Conservation (phyloP, 2,113 vertebrate species). For the Gallinago paraguaiae region DNA sequence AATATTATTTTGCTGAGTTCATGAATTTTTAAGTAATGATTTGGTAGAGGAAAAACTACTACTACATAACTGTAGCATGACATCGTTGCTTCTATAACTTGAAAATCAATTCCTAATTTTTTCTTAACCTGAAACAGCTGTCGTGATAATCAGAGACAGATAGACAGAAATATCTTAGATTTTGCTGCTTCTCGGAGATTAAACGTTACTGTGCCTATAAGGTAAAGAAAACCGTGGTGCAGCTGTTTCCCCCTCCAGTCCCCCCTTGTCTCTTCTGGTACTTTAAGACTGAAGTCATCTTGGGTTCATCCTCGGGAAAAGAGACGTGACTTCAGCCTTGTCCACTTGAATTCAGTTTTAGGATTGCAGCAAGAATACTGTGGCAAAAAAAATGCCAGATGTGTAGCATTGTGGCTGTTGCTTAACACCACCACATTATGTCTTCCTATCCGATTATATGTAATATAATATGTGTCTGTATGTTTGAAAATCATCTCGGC, state of each 20-base stretch:
- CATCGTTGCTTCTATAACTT: neutral
- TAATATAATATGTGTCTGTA: neutral
- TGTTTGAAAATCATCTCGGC: neutral
- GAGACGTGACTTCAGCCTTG: neutral
- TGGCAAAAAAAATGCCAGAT: neutral
- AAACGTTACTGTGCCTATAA: neutral
- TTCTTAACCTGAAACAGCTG: neutral
- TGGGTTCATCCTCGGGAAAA: neutral
- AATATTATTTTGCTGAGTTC: neutral
- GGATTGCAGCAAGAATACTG: neutral
- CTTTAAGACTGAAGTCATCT: neutral
- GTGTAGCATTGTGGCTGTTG: neutral
- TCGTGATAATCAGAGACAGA: neutral
- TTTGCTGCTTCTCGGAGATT: neutral
- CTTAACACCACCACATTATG: neutral
- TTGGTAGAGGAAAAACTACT: neutral
- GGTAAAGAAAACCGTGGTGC: neutral
- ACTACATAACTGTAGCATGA: neutral
- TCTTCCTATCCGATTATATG: neutral
- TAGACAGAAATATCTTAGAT: neutral
- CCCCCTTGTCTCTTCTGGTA: neutral
- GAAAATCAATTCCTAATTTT: neutral
- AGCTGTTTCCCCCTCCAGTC: neutral
- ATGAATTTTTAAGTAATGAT: neutral
- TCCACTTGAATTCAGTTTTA: neutral